A percentile compares a stretch with the other conserved stretches of the same genome.
Evolutionary conservation across 2,797 vertebrate species (phyloP).

Genomic region (Limosa lapponica): DNA sequence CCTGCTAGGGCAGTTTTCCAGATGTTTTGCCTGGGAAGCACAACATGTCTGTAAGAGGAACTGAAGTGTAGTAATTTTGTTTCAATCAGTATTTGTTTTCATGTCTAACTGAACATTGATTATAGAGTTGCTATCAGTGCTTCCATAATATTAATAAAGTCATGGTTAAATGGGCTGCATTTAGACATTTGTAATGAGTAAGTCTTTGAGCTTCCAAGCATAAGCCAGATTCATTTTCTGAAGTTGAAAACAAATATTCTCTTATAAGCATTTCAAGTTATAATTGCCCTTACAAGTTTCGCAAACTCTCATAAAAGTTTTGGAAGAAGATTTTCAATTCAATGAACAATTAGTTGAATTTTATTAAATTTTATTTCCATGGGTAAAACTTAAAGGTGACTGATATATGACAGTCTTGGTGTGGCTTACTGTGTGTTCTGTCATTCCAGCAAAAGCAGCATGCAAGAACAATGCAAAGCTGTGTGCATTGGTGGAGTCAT

Average conservation of each 20-base stretch:
- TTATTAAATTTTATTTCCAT: neutral
- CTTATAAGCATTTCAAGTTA: neutral
- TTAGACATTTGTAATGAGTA: neutral
- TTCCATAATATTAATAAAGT: constrained; percentile 2
- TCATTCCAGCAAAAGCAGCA: neutral
- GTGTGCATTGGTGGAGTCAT: neutral
- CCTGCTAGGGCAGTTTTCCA: constrained; percentile 8
- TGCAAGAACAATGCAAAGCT: neutral
- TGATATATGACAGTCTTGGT: neutral
- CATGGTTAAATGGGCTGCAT: neutral
- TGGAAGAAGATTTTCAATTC: neutral
- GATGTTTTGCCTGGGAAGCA: constrained; percentile 17
- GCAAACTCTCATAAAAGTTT: neutral
- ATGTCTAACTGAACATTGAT: neutral
- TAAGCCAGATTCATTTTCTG: neutral
- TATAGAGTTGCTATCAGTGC: neutral
- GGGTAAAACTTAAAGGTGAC: neutral
- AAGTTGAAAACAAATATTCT: neutral
- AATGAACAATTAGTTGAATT: neutral
- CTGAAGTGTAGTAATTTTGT: neutral
- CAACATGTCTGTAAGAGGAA: neutral
- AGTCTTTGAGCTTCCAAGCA: neutral
- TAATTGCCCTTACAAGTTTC: neutral
- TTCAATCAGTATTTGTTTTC: constrained; percentile 32
- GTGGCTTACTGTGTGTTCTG: neutral